Conservation (phyloP, 1,140 invertebrate species). For the Temnothorax longispinosus region DNA sequence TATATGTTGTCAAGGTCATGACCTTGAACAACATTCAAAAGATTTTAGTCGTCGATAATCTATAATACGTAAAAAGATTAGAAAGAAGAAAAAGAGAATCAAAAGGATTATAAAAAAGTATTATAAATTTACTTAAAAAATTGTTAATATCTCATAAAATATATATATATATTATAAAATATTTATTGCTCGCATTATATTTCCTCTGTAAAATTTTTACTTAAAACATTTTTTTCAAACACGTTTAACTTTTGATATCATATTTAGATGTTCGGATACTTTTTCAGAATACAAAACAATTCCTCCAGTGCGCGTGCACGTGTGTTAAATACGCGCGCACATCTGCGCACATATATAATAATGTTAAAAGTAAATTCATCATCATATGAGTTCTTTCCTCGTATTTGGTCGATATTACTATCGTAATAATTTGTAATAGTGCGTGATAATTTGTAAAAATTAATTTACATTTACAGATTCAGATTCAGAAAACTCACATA, state of each 20-base stretch:
- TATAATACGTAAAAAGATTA: not conserved
- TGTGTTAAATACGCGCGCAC: slow-evolving; percentile 44
- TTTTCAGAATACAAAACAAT: not conserved
- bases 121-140: not conserved
- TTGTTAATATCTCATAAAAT: not conserved
- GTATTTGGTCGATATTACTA: not conserved
- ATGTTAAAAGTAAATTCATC: slow-evolving; percentile 29
- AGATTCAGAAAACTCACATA: slow-evolving; percentile 34
- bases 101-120: not conserved
- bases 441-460: not conserved
- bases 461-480: not conserved
- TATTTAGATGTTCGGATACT: not conserved
- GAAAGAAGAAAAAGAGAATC: not conserved
- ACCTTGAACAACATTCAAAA: too few relatives aligned
- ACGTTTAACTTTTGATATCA: not conserved
- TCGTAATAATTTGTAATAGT: not conserved
- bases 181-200: slow-evolving; percentile 14
- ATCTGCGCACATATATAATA: not conserved
- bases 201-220: too few relatives aligned
- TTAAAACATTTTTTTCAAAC: too few relatives aligned
- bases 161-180: not conserved
- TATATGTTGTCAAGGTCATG: too few relatives aligned
- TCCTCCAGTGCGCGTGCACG: not conserved
- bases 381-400: slow-evolving; percentile 36
- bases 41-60: not conserved